phyloP scores from a whole-genome alignment of 2,797 vertebrate species.

The Ateles fusciceps region DNA sequence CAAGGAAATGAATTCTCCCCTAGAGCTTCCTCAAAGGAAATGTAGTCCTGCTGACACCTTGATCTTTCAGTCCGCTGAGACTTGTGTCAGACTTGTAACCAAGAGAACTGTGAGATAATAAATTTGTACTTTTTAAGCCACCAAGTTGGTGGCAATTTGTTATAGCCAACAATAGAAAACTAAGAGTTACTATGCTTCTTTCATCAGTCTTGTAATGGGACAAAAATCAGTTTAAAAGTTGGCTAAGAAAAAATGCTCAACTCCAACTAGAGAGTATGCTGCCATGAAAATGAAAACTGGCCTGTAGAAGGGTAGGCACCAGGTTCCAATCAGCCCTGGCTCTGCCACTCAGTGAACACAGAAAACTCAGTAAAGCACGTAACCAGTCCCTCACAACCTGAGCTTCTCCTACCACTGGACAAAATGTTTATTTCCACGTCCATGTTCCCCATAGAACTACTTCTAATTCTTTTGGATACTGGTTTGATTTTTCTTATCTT shows the following conservation, averaged over 20 bases:
- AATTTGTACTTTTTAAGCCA: not conserved
- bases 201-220: not conserved
- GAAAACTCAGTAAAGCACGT: not conserved
- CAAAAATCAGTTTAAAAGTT: conserved; percentile 17
- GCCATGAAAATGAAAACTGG: not conserved
- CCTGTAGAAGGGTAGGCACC: not conserved
- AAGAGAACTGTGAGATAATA: not conserved
- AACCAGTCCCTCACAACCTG: not conserved
- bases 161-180: not conserved
- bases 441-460: not conserved
- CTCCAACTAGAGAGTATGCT: not conserved
- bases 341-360: not conserved
- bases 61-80: not conserved
- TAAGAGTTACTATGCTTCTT: not conserved
- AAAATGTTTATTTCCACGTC: not conserved
- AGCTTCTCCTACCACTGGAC: not conserved
- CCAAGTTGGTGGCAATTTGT: not conserved
- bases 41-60: not conserved
- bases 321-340: not conserved
- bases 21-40: not conserved
- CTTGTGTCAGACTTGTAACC: not conserved
- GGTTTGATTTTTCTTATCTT: not conserved
- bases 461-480: not conserved
- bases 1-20: not conserved
- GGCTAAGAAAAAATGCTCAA: not conserved